These are phyloP conservation scores for Exephanes ischioxanthus DNA, from an alignment of 2,888 invertebrate species.

Conservation along the genomic window DNA sequence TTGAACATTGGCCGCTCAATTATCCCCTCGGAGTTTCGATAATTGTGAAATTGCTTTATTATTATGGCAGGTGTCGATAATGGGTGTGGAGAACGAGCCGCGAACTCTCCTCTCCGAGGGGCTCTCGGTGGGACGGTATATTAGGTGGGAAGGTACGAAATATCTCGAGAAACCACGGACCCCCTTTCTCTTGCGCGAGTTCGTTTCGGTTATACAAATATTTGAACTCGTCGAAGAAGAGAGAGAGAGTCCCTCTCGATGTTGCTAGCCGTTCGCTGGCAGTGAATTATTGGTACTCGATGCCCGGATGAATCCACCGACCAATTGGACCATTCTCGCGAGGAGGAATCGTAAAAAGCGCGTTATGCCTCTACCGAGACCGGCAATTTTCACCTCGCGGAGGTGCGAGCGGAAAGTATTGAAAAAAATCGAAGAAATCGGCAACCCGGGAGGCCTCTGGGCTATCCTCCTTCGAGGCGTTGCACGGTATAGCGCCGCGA, in stretches of 20 bases:
- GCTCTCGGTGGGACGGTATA: constrained; percentile 40
- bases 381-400: constrained; percentile 71
- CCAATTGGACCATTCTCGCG: constrained; percentile 39
- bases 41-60: constrained; percentile 81
- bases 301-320: constrained; percentile 23
- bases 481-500: constrained; percentile 21
- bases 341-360: constrained; percentile 70
- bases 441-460: constrained; percentile 45
- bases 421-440: constrained; percentile 43
- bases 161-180: constrained; percentile 23
- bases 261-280: constrained; percentile 23
- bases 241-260: neutral
- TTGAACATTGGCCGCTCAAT: constrained; percentile 55
- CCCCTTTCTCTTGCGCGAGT: constrained; percentile 44
- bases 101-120: constrained; percentile 41
- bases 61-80: constrained; percentile 79
- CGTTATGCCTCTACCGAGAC: constrained; percentile 49
- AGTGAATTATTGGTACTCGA: constrained; percentile 39
- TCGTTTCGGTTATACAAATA: constrained; percentile 77
- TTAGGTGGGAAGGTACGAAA: constrained; percentile 61
- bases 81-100: constrained; percentile 63
- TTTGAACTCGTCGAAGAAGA: constrained; percentile 63
- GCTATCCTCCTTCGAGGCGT: constrained; percentile 13
- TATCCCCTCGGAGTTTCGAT: constrained; percentile 75
- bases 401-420: constrained; percentile 69